A percentile compares a stretch with the other conserved stretches of the same genome.
phyloP scores from a whole-genome alignment of 2,113 vertebrate species.

The Gnathonemus longibarbis region DNA sequence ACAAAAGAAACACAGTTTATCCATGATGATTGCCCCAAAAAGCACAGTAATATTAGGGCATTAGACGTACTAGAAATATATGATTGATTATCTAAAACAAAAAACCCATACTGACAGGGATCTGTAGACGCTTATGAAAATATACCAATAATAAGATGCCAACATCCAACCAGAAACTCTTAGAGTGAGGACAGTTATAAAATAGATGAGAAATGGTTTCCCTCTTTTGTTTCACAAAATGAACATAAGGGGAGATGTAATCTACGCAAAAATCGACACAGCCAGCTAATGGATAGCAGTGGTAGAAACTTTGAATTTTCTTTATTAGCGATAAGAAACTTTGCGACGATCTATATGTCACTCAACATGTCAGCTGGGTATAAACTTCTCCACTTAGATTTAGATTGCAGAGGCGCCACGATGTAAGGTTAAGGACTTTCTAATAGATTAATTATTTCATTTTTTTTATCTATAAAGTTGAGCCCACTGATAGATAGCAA shows the following conservation, averaged over 20 bases:
- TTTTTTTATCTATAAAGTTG: background rate
- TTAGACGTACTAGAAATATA: no score
- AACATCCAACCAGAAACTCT: background rate
- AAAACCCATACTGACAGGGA: no score
- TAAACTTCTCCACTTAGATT: background rate
- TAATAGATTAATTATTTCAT: background rate
- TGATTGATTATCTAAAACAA: no score
- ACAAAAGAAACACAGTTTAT: no score
- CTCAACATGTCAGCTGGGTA: background rate
- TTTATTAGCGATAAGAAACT: background rate
- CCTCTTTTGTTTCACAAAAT: background rate
- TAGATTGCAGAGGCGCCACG: background rate
- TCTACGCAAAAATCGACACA: background rate
- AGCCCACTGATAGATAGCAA: background rate
- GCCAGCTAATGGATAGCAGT: background rate
- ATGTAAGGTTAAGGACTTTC: background rate
- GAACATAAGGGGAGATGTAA: background rate
- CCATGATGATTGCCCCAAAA: no score
- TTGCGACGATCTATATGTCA: background rate
- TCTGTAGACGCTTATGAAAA: no score
- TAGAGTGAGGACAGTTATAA: background rate
- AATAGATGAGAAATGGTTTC: background rate
- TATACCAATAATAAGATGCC: no score
- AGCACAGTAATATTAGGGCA: no score
- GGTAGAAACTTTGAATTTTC: background rate